phyloP scores from a whole-genome alignment of 2,797 vertebrate genomes.

The Propithecus perrieri region DNA sequence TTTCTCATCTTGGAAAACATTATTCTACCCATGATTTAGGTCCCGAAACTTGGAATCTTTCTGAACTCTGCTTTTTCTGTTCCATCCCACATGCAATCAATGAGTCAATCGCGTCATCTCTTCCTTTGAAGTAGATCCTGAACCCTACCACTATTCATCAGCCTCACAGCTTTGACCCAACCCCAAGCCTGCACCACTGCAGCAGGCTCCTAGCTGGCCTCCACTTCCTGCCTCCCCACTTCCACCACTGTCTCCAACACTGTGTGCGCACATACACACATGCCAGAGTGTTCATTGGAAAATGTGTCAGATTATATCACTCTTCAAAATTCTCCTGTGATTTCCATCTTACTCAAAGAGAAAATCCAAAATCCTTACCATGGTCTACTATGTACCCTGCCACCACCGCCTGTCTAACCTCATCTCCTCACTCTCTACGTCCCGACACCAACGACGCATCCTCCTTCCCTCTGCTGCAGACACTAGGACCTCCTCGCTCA shows the following conservation, averaged over 20 bases:
- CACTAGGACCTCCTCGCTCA: no score
- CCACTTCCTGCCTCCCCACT: not conserved
- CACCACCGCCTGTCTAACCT: not conserved
- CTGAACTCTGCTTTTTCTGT: not conserved
- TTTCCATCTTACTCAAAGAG: not conserved
- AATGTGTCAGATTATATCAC: not conserved
- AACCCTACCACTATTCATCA: not conserved
- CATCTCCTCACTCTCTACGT: not conserved
- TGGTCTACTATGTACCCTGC: not conserved
- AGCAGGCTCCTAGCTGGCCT: not conserved
- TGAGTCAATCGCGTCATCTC: not conserved
- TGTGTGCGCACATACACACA: not conserved
- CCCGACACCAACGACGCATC: no score
- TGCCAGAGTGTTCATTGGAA: not conserved
- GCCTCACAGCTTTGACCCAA: not conserved
- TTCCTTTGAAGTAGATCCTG: not conserved
- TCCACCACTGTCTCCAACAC: not conserved
- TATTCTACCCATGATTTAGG: not conserved
- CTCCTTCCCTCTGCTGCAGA: not conserved
- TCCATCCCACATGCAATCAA: no score
- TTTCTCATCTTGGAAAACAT: not conserved
- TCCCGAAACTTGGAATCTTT: not conserved
- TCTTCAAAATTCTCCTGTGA: not conserved
- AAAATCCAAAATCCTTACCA: not conserved
- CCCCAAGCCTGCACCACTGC: not conserved